Base-by-base conservation (phyloP, 2,888 invertebrate species). In the Mythimna lalbum region DNA sequence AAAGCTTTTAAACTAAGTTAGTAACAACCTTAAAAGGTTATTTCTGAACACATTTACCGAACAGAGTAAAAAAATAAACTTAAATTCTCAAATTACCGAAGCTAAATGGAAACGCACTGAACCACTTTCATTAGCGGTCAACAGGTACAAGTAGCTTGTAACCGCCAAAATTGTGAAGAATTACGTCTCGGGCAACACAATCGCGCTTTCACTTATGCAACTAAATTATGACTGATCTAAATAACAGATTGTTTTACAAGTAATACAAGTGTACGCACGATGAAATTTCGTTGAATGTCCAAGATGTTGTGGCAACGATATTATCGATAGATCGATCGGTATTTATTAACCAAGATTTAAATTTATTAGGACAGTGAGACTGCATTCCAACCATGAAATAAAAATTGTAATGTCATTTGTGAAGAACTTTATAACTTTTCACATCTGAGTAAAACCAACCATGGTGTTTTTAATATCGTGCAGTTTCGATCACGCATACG, bases 91-190 rank as follows among this genome's bases (percentile, higher is more conserved):
- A 62, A 76, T 65, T 56, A 53, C 49, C 73, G 78, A 31, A 49
- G 6, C 7, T 17, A 12, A 71, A 50, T 81, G 81, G 60, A 79
- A 65, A 81, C 78, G 36, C 36, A 56, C 68, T 52, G 12, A 66
- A 87, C 84, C 79, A 88, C 90, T 90, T 90, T 91, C 90, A 76
- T 89, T 90, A 78, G 80, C 88, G 90, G 90, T 90, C 91, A 90
- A 88, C 90, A 85, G 84, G 89, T 89, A 80, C 90, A 85, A 85
- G 89, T 89, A 81, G 66, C 49, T 64, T 67, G 74, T 57, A 63
- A 63, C 61, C 72, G 77, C 69, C 78, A 78, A 81, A 81, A 39
- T 73, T 84, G 69, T 78, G 67, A 79, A 78, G 83, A 77, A 80
- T 84, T 78, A 76, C 67, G 75, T 31, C 65, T 78, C 66, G 2